phyloP scores from a whole-genome alignment of 64 coral and sea anemone species.

The Dendrophyllia cribrosa region DNA sequence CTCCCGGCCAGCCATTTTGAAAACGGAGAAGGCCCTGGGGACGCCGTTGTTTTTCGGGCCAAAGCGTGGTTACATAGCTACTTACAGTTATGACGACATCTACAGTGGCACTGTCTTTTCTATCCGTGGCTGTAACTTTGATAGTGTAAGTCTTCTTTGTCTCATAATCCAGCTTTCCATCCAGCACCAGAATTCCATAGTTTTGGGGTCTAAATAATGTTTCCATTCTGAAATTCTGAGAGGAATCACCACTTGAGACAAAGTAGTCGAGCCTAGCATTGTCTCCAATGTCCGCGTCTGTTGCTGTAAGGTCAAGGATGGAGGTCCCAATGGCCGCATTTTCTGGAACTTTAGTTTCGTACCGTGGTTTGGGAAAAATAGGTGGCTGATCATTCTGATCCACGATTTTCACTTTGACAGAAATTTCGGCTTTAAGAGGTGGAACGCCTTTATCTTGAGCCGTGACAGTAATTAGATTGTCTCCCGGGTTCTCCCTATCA shows the following conservation, averaged over 20 bases:
- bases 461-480: conserved; percentile 17
- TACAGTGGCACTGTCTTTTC: conserved; percentile 59
- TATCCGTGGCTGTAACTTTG: conserved; percentile 65
- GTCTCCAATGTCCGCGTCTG: conserved; percentile 56
- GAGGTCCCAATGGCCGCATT: conserved; percentile 41
- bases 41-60: too few species aligned
- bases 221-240: conserved; percentile 39
- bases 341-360: conserved; percentile 5
- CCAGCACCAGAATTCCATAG: conserved; percentile 24
- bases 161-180: conserved; percentile 69
- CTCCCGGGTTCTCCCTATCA: conserved; percentile 49
- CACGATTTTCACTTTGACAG: conserved; percentile 18
- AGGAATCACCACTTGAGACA: conserved; percentile 44
- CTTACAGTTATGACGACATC: conserved; percentile 49
- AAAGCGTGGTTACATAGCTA: too few species aligned
- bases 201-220: not conserved
- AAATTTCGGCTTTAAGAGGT: not conserved
- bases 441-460: conserved; percentile 53
- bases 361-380: not conserved
- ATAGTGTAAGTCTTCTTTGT: conserved; percentile 12
- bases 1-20: too few species aligned
- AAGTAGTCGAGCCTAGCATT: conserved; percentile 64
- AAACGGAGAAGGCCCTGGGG: too few species aligned
- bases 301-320: conserved; percentile 24
- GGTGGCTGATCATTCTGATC: conserved; percentile 73